Evolutionary conservation across 2,888 invertebrate genomes (phyloP), one percentile per base, ranked within the genome.

Genomic region (Ashinkailepas kermadecensis): DNA sequence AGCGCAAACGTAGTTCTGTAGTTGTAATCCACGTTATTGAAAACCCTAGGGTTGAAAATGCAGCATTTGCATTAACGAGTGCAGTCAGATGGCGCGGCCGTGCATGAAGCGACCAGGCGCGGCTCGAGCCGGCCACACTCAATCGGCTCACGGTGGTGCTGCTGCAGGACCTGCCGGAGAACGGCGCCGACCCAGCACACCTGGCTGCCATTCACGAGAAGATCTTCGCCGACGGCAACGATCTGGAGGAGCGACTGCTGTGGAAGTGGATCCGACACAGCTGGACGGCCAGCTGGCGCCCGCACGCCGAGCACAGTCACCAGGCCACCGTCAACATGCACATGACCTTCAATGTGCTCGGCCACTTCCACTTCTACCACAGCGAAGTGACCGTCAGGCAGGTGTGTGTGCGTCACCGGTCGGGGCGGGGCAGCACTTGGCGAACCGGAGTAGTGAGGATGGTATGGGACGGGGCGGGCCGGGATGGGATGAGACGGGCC

Each of bases 151-250:
- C 2, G 39, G 39, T 39, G 39, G 39, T 39, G 10, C 23, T 74
- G 81, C 10, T 78, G 78, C 88, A 94, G 93, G 95, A 96, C 85
- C 93, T 96, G 67, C 95, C 95, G 0, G 96, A 96, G 86, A 96
- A 96, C 85, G 96, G 95, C 0, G 94, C 95, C 0, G 96, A 96
- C 86, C 90, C 93, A 1, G 92, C 93, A 0, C 96, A 96, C 86
- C 89, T 96, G 54, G 90, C 90, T 81, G 92, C 93, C 0, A 91
- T 96, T 0, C 96, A 96, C 85, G 91, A 58, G 58, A 78, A 58
- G 58, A 78, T 78, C 21, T 78, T 78, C 23, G 23, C 25, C 12
- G 78, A 57, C 58, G 78, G 78, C 81, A 83, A 83, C 65, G 83
- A 83, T 0, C 81, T 82, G n/a, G 82, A 83, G 15, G 81, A 83